These are phyloP conservation scores for Patella caerulea DNA, from an alignment of 2,888 invertebrate species.

Conservation along the genomic window DNA sequence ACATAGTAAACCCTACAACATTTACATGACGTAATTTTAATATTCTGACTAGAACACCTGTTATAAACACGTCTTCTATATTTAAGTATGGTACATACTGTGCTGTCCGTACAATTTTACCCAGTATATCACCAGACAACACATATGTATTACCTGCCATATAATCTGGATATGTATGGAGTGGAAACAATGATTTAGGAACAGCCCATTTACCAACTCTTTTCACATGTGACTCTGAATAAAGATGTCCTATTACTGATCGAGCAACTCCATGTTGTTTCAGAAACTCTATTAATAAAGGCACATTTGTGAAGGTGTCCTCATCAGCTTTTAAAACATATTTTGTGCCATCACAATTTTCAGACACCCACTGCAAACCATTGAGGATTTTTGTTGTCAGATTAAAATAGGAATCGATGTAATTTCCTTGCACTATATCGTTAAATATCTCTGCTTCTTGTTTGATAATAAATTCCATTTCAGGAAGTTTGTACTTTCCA, in stretches of 20 bases:
- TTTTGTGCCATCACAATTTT: background rate
- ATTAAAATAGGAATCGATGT: background rate
- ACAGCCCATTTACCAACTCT: slow-evolving; percentile 5
- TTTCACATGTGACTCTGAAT: background rate
- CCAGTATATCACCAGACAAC: background rate
- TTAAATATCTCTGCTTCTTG: slow-evolving; percentile 1
- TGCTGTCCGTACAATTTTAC: background rate
- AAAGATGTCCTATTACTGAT: background rate
- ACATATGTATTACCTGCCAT: slow-evolving; percentile 3
- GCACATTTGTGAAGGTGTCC: background rate
- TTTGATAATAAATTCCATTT: background rate
- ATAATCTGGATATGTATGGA: background rate
- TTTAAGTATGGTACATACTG: background rate
- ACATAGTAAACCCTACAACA: background rate
- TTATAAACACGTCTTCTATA: slow-evolving; percentile 5
- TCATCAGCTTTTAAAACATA: slow-evolving; percentile 7
- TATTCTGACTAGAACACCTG: background rate
- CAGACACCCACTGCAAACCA: background rate
- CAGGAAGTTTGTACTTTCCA: background rate
- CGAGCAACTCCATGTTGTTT: background rate
- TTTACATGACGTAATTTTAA: background rate
- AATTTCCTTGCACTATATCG: slow-evolving; percentile 1
- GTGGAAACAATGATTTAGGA: background rate
- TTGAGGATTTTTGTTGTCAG: background rate
- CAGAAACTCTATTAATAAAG: background rate